Evolutionary conservation across 2,888 invertebrate genomes (phyloP).

Genomic region (Ctena decussata): DNA sequence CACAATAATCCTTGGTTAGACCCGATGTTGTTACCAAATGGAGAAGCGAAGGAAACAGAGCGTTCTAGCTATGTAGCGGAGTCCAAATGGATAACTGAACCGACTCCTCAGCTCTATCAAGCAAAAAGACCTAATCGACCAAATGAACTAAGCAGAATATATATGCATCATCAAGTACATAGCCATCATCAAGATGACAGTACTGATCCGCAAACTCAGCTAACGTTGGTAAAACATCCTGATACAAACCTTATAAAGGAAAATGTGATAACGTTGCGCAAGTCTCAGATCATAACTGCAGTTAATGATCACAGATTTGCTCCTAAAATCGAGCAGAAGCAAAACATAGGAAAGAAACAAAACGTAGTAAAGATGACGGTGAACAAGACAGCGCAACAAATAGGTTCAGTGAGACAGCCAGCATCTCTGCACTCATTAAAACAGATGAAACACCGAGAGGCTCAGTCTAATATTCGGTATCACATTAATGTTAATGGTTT

Average conservation of each 20-base stretch:
- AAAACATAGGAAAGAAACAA: not conserved
- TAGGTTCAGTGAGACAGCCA: not conserved
- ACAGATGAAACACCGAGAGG: constrained; percentile 5
- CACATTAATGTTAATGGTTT: constrained; percentile 61
- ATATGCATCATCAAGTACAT: constrained; percentile 58
- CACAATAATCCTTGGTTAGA: constrained; percentile 25
- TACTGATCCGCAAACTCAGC: not conserved
- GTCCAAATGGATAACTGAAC: constrained; percentile 50
- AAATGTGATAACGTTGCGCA: constrained; percentile 37
- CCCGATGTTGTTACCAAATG: not conserved
- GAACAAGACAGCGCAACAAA: not conserved
- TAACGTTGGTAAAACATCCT: constrained; percentile 33
- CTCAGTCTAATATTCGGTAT: constrained; percentile 38
- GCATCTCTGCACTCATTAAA: not conserved
- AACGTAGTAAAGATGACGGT: not conserved
- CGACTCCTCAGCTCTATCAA: constrained; percentile 8
- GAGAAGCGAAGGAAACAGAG: not conserved
- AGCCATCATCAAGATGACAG: not conserved
- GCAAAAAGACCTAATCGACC: not conserved
- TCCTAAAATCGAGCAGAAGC: not conserved
- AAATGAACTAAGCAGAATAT: constrained; percentile 45
- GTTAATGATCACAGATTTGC: constrained; percentile 50
- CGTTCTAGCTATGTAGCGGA: constrained; percentile 18
- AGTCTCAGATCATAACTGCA: constrained; percentile 33
- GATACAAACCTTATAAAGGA: constrained; percentile 49